These are phyloP conservation scores for Neodontobutis hainanensis DNA, from an alignment of 2,113 vertebrate species.

Conservation along the genomic window DNA sequence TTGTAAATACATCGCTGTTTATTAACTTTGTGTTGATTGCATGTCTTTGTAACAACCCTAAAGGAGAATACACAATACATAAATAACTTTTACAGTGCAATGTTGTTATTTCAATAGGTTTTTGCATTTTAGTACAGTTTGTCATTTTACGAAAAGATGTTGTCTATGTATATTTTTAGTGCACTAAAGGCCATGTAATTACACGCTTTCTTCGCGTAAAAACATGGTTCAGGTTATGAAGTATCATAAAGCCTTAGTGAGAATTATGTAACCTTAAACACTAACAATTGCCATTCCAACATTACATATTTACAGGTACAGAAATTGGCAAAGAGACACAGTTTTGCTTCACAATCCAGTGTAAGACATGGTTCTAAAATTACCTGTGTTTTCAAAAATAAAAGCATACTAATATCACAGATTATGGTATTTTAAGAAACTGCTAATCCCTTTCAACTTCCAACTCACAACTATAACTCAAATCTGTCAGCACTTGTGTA, in stretches of 20 bases:
- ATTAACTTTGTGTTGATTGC: conserved; percentile 79
- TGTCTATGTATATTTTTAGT: too few relatives aligned
- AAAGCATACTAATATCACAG: conserved; percentile 26
- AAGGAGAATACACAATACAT: conserved; percentile 76
- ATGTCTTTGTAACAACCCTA: conserved; percentile 82
- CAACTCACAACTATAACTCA: conserved; percentile 33
- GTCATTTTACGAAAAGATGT: too few relatives aligned
- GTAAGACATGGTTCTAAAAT: conserved; percentile 5
- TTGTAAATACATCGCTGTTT: conserved; percentile 85
- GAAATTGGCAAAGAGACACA: too few relatives aligned
- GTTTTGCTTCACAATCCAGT: conserved; percentile 1
- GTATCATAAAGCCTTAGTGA: too few relatives aligned
- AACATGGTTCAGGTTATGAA: too few relatives aligned
- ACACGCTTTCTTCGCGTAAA: too few relatives aligned
- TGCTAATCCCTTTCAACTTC: conserved; percentile 44
- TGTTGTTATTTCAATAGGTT: conserved; percentile 35
- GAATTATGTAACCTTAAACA: too few relatives aligned
- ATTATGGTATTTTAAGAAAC: conserved; percentile 54
- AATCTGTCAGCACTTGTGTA: conserved; percentile 50
- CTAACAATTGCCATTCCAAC: too few relatives aligned
- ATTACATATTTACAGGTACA: too few relatives aligned
- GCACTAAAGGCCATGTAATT: too few relatives aligned
- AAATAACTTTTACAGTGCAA: conserved; percentile 50
- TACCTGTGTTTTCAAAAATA: conserved; percentile 11
- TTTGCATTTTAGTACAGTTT: neutral